These are phyloP conservation scores for Scartelaos histophorus DNA, from an alignment of 2,113 vertebrate species.

Conservation along the genomic window DNA sequence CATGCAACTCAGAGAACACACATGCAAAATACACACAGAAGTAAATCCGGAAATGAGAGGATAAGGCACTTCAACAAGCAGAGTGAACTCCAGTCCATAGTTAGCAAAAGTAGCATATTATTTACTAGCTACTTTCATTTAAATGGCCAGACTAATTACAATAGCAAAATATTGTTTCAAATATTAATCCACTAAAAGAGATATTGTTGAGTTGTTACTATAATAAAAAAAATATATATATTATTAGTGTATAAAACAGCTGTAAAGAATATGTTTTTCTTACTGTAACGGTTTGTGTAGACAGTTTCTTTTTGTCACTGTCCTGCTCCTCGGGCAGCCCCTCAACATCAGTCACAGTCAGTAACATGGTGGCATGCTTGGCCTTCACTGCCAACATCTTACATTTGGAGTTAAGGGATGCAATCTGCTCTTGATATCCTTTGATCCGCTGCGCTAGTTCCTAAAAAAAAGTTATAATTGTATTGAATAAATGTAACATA, in stretches of 20 bases:
- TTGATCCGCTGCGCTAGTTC: conserved; percentile 96
- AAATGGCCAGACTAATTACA: too few relatives aligned
- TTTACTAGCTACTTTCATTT: too few relatives aligned
- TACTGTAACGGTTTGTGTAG: conserved; percentile 88
- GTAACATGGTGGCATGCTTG: conserved; percentile 94
- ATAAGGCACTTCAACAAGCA: neutral
- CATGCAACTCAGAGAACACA: conserved; percentile 38
- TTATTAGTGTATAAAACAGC: neutral
- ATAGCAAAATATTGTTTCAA: too few relatives aligned
- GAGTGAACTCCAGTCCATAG: too few relatives aligned
- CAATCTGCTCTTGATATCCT: conserved; percentile 97
- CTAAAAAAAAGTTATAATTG: conserved; percentile 66
- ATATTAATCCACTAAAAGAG: too few relatives aligned
- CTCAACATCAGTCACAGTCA: conserved; percentile 92
- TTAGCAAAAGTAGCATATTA: too few relatives aligned
- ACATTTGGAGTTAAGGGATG: conserved; percentile 93
- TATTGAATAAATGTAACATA: neutral
- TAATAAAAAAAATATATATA: neutral
- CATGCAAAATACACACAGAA: neutral
- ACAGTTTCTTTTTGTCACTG: conserved; percentile 77
- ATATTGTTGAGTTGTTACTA: too few relatives aligned
- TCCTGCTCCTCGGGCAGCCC: conserved; percentile 87
- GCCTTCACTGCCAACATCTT: conserved; percentile 98
- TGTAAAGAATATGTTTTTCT: neutral
- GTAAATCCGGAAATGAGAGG: neutral